Evolutionary conservation across 2,888 invertebrate species (phyloP), one percentile per base, ranked within the genome.

Genomic region (Ernsta delagoae): DNA sequence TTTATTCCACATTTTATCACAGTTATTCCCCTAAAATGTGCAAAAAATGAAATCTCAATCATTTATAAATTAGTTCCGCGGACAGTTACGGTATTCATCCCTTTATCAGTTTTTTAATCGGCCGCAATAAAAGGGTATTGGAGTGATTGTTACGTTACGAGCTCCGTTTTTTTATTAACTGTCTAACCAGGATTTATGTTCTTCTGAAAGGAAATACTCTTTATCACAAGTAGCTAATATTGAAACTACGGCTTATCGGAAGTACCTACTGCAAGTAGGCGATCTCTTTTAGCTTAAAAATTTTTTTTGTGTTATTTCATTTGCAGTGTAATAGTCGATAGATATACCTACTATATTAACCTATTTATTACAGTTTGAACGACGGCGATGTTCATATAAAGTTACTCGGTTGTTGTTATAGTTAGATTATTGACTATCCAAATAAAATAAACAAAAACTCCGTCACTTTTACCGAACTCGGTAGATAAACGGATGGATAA

Each of bases 51-150:
- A 91, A 89, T 88, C 92, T 93, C 91, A 90, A 93, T 93, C 84
- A 92, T 90, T 93, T 92, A 92, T 90, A 88, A 92, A 93, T 93
- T 93, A 90, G 93, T 85, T 87, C 79, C 88, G 91, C 87, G 91
- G 92, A 92, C 92, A 92, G 89, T 84, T 82, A 81, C 81, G 79
- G 81, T 81, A 84, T 88, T 91, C 91, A 91, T 90, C 89, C 91
- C 88, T 92, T 92, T 92, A 92, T 92, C 89, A 85, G 82, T 82
- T 83, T 79, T 81, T 87, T 89, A 91, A 92, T 92, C 89, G 84
- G 81, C 85, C 84, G 84, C 85, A 87, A 90, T 90, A 92, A 91
- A 90, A 90, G 91, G 91, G 90, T 91, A 88, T 56, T 83, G 83
- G 76, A 84, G 81, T 83, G 87, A 88, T 89, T 89, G 89, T 89